Evolutionary conservation across 1,140 invertebrate species (phyloP).

Genomic region (Muscidifurax raptorellus): DNA sequence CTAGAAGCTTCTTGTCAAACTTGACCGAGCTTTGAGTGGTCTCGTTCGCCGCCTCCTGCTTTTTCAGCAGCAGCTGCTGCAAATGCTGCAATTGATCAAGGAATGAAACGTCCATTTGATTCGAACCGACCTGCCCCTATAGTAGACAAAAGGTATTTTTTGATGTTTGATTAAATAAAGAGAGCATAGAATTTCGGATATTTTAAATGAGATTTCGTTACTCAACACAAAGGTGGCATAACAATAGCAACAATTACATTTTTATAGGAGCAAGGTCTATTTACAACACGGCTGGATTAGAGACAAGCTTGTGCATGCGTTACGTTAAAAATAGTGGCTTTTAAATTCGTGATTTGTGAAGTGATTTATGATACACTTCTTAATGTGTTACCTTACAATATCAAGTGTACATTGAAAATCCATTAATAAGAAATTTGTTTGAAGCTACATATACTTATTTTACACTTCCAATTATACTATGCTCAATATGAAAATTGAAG

Average conservation of each 20-base stretch:
- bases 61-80: constrained; percentile 78
- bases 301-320: not conserved
- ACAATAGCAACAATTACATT: not conserved
- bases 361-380: not conserved
- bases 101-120: constrained; percentile 71
- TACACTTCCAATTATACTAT: not conserved
- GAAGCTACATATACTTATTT: no score
- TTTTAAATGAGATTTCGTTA: not conserved
- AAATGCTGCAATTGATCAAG: constrained; percentile 79
- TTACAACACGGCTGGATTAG: not conserved
- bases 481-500: not conserved
- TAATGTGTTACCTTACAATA: not conserved
- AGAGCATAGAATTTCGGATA: not conserved
- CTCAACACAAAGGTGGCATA: not conserved
- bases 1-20: constrained; percentile 86
- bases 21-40: constrained; percentile 75
- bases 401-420: not conserved
- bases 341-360: not conserved
- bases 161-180: constrained; percentile 34
- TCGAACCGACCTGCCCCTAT: constrained; percentile 67
- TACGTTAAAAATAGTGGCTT: not conserved
- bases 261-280: constrained; percentile 41
- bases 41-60: constrained; percentile 71
- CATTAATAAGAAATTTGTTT: not conserved
- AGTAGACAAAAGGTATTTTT: constrained; percentile 51